These are phyloP conservation scores for Orcinus orca DNA, from an alignment of 2,113 vertebrate genomes.

Conservation along the genomic window DNA sequence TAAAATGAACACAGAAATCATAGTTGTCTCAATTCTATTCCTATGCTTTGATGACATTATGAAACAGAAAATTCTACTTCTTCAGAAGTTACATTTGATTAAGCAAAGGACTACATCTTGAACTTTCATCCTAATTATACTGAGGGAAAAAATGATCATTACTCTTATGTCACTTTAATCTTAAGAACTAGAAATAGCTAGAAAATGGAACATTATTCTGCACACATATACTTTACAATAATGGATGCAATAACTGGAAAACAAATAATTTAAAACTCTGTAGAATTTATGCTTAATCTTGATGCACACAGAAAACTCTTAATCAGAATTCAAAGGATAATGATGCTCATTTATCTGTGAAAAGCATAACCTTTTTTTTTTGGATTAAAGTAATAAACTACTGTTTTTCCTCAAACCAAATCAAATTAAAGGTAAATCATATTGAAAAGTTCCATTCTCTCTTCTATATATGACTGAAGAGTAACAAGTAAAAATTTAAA, in stretches of 20 bases:
- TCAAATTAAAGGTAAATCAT: background rate
- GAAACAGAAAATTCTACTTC: background rate
- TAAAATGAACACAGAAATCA: background rate
- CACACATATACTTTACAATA: background rate
- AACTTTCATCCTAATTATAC: background rate
- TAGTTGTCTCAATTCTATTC: background rate
- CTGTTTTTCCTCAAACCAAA: background rate
- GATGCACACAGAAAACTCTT: background rate
- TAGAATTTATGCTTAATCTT: background rate
- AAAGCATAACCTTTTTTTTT: background rate
- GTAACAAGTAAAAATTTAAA: background rate
- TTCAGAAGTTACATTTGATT: background rate
- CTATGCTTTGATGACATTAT: background rate
- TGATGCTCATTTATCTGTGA: background rate
- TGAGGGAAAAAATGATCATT: background rate
- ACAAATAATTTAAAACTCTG: background rate
- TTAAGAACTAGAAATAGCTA: background rate
- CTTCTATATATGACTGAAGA: background rate
- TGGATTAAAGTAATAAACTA: background rate
- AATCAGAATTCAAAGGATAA: background rate
- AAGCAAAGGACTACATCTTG: background rate
- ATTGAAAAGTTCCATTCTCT: background rate
- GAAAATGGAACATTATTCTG: background rate
- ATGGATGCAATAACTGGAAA: background rate
- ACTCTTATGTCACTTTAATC: background rate